Evolutionary conservation across 1,140 invertebrate species (phyloP).

Genomic region (Antheraea mylitta): DNA sequence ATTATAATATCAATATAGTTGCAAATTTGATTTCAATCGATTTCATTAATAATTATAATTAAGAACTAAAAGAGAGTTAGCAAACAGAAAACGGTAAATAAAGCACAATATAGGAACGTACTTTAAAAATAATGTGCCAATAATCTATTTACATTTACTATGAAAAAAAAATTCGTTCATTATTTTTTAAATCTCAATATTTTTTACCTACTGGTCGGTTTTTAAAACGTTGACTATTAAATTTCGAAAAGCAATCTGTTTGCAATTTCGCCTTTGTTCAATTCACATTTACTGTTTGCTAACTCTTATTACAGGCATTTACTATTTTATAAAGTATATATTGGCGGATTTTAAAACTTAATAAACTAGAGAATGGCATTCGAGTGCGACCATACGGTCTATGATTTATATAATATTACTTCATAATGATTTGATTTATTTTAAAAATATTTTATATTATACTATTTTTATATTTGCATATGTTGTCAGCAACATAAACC

Average conservation of each 20-base stretch:
- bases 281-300: not conserved
- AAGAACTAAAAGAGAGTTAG: not conserved
- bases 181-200: not conserved
- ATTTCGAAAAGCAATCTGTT: not conserved
- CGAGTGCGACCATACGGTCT: not conserved
- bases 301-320: not conserved
- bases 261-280: not conserved
- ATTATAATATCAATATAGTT: slow-evolving; percentile 43
- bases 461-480: too few relatives aligned
- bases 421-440: too few relatives aligned
- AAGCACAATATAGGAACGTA: not conserved
- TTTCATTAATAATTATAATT: not conserved
- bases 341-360: slow-evolving; percentile 30
- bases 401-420: too few relatives aligned
- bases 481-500: too few relatives aligned
- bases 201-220: not conserved
- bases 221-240: not conserved
- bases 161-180: not conserved
- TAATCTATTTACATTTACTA: not conserved
- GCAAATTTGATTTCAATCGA: slow-evolving; percentile 13
- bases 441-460: too few relatives aligned
- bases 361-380: slow-evolving; percentile 46
- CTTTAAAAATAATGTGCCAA: not conserved
- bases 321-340: slow-evolving; percentile 11
- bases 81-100: not conserved